These are phyloP conservation scores for Acrobasis repandana DNA, from an alignment of 2,888 invertebrate species.

Conservation along the genomic window DNA sequence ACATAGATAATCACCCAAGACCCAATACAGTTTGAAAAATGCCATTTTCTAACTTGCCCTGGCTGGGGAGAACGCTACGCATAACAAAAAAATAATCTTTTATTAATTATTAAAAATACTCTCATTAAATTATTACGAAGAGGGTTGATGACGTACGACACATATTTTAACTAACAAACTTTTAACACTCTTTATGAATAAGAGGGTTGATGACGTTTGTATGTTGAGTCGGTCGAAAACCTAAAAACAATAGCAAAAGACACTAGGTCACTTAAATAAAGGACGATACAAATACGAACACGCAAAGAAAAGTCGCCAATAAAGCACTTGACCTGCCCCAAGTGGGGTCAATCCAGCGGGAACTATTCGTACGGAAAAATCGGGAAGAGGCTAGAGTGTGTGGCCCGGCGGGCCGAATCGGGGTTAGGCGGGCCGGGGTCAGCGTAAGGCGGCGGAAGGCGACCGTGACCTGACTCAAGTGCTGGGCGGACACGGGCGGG, in stretches of 20 bases:
- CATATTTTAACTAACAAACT: no score
- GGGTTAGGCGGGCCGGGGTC: slow-evolving; percentile 31
- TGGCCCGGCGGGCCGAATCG: neutral
- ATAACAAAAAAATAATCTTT: no score
- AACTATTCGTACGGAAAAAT: slow-evolving; percentile 79
- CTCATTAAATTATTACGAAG: no score
- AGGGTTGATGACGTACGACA: no score
- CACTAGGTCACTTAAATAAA: slow-evolving; percentile 1
- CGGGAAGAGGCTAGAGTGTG: slow-evolving; percentile 36
- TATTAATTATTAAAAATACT: no score
- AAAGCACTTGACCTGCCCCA: slow-evolving; percentile 59
- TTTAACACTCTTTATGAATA: no score
- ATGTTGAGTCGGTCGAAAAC: no score
- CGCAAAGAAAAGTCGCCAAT: slow-evolving; percentile 16
- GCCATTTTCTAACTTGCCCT: no score
- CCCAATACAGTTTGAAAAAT: no score
- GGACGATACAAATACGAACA: neutral
- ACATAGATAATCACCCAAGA: no score
- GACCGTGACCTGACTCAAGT: slow-evolving; percentile 80
- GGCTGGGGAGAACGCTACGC: no score
- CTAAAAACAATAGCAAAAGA: neutral
- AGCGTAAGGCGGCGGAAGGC: slow-evolving; percentile 50
- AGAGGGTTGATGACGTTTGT: no score
- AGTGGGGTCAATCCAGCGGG: slow-evolving; percentile 68
- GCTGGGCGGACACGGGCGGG: slow-evolving; percentile 75